Base-by-base conservation (phyloP, 2,797 vertebrate species). In the Falco novaeseelandiae region DNA sequence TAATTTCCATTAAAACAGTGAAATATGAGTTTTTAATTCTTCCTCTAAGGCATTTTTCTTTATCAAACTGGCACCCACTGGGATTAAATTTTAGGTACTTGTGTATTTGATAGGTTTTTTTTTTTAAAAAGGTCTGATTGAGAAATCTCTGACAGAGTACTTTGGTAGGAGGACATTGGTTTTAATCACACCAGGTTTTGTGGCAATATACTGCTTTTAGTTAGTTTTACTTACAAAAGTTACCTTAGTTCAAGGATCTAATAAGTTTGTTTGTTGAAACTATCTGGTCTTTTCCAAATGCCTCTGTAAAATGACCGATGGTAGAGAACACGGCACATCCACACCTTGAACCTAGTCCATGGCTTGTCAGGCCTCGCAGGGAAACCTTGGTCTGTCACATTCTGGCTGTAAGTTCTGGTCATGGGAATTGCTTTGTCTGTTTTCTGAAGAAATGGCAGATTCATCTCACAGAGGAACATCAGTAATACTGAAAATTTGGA, bases 11-110 rank as follows among this genome's bases (percentile, higher is more conserved):
- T 83, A 90, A 89, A 85, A 97, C 85, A 78, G 71, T 82, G 42
- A 97, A 96, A 96, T 36, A 83, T 97, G 63, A 97, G 92, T 65
- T 95, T 81, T 19, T 58, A 81, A 63, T 52, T 42, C 40, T 83
- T 89, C 40, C 27, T 69, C 6, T n/a, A 69, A 70, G 8, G n/a
- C 51, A 51, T 80, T 83, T 52, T 52, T 83, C 10, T 65, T 70
- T 71, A 17, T 62, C n/a, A 63, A 57, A 51, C 21, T 92, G 20
- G 6, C 12, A 27, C 11, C 20, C 18, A 10, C 10, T 42, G 15
- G 23, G 10, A 57, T 12, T 32, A 38, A 55, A 42, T 46, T 76
- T 69, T 29, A 36, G 8, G 9, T 1, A 5, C 8, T 61, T 76
- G 26, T 34, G 14, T 71, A 14, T 62, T 76, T 71, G 13, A 29